phyloP scores from a whole-genome alignment of 2,113 vertebrate genomes.

The Antigone vipio region DNA sequence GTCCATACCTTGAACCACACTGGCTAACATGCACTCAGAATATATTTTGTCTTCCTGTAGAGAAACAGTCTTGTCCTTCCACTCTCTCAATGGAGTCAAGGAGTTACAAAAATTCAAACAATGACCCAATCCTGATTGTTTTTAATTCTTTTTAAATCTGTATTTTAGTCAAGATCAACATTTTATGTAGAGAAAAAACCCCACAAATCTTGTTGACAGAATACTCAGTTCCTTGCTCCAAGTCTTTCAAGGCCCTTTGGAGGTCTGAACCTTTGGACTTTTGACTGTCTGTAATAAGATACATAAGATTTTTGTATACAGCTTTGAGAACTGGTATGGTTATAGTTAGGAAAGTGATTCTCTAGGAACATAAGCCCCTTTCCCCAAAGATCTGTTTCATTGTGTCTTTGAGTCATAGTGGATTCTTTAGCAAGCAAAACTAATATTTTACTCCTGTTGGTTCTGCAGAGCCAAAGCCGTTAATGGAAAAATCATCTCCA shows the following conservation, averaged over 20 bases:
- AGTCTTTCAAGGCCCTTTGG: background rate
- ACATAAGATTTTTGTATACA: background rate
- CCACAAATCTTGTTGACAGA: background rate
- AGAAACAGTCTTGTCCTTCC: background rate
- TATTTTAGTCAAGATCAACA: background rate
- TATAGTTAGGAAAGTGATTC: background rate
- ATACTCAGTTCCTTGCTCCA: background rate
- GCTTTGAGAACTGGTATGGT: background rate
- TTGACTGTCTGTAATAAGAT: background rate
- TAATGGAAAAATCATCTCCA: conserved; percentile 38
- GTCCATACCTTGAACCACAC: background rate
- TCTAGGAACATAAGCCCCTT: background rate
- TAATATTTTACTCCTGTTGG: conserved; percentile 31
- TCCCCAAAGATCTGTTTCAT: background rate
- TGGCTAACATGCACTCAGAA: background rate
- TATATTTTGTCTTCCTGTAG: background rate
- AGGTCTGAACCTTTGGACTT: background rate
- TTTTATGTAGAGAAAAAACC: background rate
- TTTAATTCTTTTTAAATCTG: background rate
- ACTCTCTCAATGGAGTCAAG: background rate
- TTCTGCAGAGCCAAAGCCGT: background rate
- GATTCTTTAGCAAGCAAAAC: conserved; percentile 21
- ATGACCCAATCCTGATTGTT: background rate
- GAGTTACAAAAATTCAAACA: background rate
- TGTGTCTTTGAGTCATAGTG: background rate